Evolutionary conservation across 1,140 invertebrate species (phyloP), one percentile per base, ranked within the genome.

Genomic region (Cydia splendana): DNA sequence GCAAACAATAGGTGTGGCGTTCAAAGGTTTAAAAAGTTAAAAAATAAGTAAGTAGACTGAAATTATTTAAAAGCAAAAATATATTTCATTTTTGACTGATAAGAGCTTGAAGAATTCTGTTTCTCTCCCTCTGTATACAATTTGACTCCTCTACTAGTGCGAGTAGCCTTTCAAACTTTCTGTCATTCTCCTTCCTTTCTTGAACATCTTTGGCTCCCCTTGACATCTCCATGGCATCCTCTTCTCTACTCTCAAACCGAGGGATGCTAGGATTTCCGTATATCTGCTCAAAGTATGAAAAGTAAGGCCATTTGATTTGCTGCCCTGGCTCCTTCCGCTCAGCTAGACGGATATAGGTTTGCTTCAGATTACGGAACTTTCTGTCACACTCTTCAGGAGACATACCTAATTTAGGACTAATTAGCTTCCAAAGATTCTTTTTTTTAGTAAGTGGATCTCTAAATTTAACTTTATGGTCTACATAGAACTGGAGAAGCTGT

Each of bases 351-450:
- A 91, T 81, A 65, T 91, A 93, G 1, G 91, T 93, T 75, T 92
- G 90, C 78, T 93, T 93, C 28, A 93, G 80, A 73, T 93, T 93
- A 75, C 91, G 82, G 79, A 91, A 93, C 67, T 93, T 93, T 76
- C 88, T 89, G 77, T 92, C 89, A 81, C 91, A 93, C 75, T 89
- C 89, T 74, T 89, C 91, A 20, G 86, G 69, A 20, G 87, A 79
- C 28, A 91, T 77, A 0, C 89, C 88, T 45, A 93, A 74, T 74
- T 84, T 88, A 15, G 83, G 80, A 15, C 81, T 83, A 18, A 93
- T 85, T 15, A 83, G 75, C 79, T 79, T 87, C 91, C 91, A 93
- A 38, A 93, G 75, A 67, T 75, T 75, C 76, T 87, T 91, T 77
- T 92, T 92, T 76, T 88, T 92, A 6, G 85, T 78, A 12, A 89